phyloP scores from a whole-genome alignment of 1,140 invertebrate genomes.

The Yoshiicerus persimilis region DNA sequence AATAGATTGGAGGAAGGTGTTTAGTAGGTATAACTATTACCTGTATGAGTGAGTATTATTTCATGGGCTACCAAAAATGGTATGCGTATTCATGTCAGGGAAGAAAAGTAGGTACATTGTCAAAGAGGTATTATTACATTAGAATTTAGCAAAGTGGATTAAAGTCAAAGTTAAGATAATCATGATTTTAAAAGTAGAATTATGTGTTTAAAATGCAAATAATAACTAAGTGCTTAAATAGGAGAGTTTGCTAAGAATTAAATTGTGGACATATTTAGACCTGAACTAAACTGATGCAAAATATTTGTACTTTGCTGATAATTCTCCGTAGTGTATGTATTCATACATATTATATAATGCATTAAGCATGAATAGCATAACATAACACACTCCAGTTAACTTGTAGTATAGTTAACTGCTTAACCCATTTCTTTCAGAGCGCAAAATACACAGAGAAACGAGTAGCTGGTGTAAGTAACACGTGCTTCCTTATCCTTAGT shows the following conservation, averaged over 20 bases:
- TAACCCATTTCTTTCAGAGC: conserved; percentile 16
- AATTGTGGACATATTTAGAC: neutral
- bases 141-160: neutral
- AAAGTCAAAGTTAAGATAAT: neutral
- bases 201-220: neutral
- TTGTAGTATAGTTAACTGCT: neutral
- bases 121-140: no score
- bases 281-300: neutral
- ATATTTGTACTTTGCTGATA: neutral
- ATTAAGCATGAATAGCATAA: neutral
- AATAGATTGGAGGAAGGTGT: no score
- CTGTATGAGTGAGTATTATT: no score
- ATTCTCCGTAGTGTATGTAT: neutral
- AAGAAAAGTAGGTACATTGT: no score
- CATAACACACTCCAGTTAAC: conserved; percentile 8
- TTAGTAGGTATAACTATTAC: no score
- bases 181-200: neutral
- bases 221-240: neutral
- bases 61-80: no score
- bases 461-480: neutral
- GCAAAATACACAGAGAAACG: neutral
- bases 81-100: neutral
- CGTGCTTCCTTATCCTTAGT: conserved; percentile 7
- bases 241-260: neutral
- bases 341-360: neutral